phyloP scores from a whole-genome alignment of 2,888 invertebrate genomes.

The Nomada goodeniana region DNA sequence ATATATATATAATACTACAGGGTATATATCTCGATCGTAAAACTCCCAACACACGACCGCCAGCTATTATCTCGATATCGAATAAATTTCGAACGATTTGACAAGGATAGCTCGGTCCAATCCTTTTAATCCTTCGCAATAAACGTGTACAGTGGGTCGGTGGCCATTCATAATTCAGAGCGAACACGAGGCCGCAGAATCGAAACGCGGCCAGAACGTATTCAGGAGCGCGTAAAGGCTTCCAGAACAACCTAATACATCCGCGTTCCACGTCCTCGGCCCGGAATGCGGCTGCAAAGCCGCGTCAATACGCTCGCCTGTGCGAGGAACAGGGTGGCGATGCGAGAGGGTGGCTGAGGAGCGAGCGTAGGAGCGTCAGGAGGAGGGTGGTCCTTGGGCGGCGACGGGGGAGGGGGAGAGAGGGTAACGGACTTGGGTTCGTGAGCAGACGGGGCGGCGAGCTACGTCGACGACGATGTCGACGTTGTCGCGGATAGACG shows the following conservation, averaged over 20 bases:
- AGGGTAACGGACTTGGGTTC: slow-evolving; percentile 44
- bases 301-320: slow-evolving; percentile 80
- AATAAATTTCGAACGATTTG: too few species aligned
- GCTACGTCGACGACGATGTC: slow-evolving; percentile 33
- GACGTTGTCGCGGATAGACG: slow-evolving; percentile 14
- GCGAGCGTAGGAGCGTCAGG: slow-evolving; percentile 57
- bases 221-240: not conserved
- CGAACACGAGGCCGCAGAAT: too few species aligned
- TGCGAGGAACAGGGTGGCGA: slow-evolving; percentile 55
- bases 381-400: slow-evolving; percentile 51
- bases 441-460: slow-evolving; percentile 49
- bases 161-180: too few species aligned
- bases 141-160: too few species aligned
- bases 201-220: slow-evolving; percentile 2
- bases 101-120: too few species aligned
- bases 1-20: too few species aligned
- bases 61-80: too few species aligned
- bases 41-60: too few species aligned
- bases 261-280: slow-evolving; percentile 73
- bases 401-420: slow-evolving; percentile 22
- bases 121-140: too few species aligned
- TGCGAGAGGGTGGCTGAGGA: slow-evolving; percentile 50
- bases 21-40: too few species aligned
- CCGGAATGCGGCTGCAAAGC: slow-evolving; percentile 79
- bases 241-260: slow-evolving; percentile 22